A percentile compares a stretch with the other conserved stretches of the same genome.
These are phyloP conservation scores for Stictonetta naevosa DNA, from an alignment of 2,113 vertebrate genomes.

Conservation along the genomic window DNA sequence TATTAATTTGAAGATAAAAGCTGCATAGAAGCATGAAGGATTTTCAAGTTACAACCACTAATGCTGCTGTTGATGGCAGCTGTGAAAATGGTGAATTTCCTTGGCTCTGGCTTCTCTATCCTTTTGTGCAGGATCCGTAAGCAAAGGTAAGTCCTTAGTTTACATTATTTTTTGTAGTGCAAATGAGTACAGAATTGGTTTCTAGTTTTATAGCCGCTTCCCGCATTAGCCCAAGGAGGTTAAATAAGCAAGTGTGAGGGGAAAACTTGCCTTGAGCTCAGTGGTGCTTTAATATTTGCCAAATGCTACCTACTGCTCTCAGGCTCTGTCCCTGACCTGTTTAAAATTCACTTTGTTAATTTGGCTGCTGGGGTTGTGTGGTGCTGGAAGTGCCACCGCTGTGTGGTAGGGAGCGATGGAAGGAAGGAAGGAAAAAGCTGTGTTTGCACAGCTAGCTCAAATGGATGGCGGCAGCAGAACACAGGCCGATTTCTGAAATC, in stretches of 20 bases:
- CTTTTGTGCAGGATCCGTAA: background rate
- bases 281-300: background rate
- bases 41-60: background rate
- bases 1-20: background rate
- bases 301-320: background rate
- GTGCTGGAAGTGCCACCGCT: background rate
- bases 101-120: background rate
- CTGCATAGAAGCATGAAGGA: background rate
- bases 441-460: background rate
- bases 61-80: background rate
- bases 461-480: rapidly evolving
- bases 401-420: background rate
- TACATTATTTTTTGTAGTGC: background rate
- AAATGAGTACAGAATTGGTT: background rate
- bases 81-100: background rate
- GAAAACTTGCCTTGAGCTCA: background rate
- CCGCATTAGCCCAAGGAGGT: background rate
- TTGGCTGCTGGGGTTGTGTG: background rate
- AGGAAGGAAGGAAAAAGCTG: background rate
- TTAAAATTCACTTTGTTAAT: background rate
- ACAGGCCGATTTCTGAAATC: background rate
- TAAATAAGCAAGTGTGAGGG: background rate
- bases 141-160: background rate
- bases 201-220: background rate
- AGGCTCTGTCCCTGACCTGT: background rate